A percentile compares a stretch with the other conserved stretches of the same genome.
phyloP scores from a whole-genome alignment of 2,888 invertebrate species.

The Halocaridina rubra region DNA sequence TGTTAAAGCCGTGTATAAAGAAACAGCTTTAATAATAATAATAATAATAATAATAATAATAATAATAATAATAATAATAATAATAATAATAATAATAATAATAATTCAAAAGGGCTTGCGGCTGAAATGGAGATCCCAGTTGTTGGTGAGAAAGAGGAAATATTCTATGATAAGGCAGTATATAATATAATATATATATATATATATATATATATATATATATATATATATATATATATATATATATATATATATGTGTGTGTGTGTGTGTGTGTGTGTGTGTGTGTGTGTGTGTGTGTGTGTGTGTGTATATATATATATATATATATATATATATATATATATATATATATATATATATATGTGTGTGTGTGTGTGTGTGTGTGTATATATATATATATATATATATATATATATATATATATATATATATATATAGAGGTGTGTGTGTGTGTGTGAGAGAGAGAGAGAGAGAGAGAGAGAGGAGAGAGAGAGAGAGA shows the following conservation, averaged over 20 bases:
- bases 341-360: constrained; percentile 21
- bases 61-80: too few relatives aligned
- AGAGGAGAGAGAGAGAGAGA: too few relatives aligned
- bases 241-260: neutral
- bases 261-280: neutral
- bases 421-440: neutral
- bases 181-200: neutral
- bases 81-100: too few relatives aligned
- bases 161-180: too few relatives aligned
- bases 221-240: neutral
- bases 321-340: constrained; percentile 23
- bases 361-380: constrained; percentile 7
- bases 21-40: too few relatives aligned
- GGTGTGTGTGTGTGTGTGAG: neutral
- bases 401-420: constrained; percentile 39
- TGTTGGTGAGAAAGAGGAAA: too few relatives aligned
- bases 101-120: too few relatives aligned
- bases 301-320: constrained; percentile 2
- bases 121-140: too few relatives aligned
- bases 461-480: too few relatives aligned
- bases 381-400: constrained; percentile 33
- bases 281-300: neutral
- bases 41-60: too few relatives aligned
- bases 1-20: too few relatives aligned
- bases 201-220: neutral